These are phyloP conservation scores for Lasius fuliginosus DNA, from an alignment of 2,888 invertebrate species.

Conservation along the genomic window DNA sequence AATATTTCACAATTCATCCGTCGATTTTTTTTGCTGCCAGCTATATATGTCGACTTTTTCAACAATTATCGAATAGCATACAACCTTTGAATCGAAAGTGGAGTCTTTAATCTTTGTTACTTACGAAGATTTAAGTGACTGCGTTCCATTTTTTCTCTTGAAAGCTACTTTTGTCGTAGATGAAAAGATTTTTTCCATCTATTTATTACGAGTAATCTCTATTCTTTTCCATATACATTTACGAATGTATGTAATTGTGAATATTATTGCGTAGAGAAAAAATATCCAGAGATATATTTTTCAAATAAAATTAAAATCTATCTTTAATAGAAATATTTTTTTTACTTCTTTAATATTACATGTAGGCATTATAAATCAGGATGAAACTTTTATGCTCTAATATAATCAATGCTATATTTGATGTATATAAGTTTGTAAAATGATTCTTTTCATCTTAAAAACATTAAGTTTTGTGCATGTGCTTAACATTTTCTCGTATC, in stretches of 20 bases:
- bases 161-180: constrained; percentile 37
- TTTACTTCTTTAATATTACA: background rate
- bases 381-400: background rate
- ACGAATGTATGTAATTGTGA: background rate
- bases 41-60: background rate
- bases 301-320: background rate
- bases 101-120: constrained; percentile 33
- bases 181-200: constrained; percentile 26
- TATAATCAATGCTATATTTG: background rate
- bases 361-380: background rate
- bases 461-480: background rate
- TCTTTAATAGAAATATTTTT: background rate
- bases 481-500: background rate
- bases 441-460: background rate
- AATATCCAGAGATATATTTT: background rate
- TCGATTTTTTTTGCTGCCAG: background rate
- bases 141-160: constrained; percentile 34
- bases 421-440: background rate
- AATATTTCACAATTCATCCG: background rate
- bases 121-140: constrained; percentile 8
- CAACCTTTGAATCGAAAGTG: constrained; percentile 10
- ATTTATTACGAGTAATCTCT: background rate
- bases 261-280: background rate
- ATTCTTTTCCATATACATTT: constrained; percentile 22
- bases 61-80: constrained; percentile 7